Conservation (phyloP, 2,797 vertebrate species). For the Halcyon badia region DNA sequence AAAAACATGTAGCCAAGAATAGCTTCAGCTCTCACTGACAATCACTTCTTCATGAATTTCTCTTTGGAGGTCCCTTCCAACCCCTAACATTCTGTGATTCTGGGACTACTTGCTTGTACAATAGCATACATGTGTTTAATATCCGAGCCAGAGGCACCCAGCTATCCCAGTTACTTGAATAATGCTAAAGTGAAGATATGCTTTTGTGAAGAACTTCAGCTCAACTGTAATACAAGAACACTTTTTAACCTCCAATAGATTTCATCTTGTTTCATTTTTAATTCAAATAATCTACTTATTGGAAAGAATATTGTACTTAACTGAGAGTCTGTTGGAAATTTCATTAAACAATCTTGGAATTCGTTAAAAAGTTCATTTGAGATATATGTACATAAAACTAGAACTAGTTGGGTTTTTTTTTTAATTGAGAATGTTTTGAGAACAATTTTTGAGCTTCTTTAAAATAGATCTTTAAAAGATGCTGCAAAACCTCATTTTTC, state of each 20-base stretch:
- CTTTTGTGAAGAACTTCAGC: background rate
- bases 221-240: background rate
- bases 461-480: background rate
- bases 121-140: fast-evolving
- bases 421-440: background rate
- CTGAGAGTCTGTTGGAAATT: background rate
- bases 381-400: background rate
- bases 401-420: background rate
- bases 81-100: background rate
- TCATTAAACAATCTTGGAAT: background rate
- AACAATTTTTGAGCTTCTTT: background rate
- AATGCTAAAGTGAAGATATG: background rate
- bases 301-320: background rate
- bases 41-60: background rate
- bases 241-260: background rate
- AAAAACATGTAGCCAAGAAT: background rate
- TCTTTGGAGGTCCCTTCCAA: too few species aligned
- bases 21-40: background rate
- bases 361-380: background rate
- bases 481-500: background rate
- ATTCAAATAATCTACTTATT: background rate
- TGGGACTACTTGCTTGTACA: background rate
- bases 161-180: background rate
- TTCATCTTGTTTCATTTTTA: background rate
- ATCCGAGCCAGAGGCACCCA: background rate